These are phyloP conservation scores for Thamnophis sirtalis DNA, from an alignment of 2,113 vertebrate genomes.

Conservation along the genomic window DNA sequence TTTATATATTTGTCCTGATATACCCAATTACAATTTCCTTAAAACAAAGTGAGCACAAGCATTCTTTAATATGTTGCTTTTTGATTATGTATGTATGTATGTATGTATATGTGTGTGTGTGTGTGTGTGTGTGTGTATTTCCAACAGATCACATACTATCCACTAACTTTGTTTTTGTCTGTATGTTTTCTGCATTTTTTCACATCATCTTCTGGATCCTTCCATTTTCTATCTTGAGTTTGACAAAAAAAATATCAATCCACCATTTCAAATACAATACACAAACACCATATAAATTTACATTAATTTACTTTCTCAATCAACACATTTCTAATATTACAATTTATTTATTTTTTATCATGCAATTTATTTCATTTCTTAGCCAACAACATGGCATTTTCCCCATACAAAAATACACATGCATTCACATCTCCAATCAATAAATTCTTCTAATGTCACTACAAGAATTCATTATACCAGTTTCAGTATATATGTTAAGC, in stretches of 20 bases:
- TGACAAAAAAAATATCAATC: neutral
- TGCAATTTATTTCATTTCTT: neutral
- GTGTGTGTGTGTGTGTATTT: no score
- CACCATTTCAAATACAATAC: neutral
- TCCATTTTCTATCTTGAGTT: neutral
- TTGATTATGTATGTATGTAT: neutral
- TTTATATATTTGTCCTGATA: neutral
- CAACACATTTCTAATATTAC: neutral
- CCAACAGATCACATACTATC: no score
- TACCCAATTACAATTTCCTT: neutral
- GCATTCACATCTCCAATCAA: neutral
- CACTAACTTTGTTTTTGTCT: no score
- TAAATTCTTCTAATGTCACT: neutral
- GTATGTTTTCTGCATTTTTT: neutral
- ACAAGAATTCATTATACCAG: neutral
- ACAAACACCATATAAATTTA: neutral
- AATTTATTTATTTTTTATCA: neutral
- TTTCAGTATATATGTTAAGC: neutral
- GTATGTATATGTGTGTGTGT: no score
- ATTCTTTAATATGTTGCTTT: neutral
- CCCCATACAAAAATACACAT: neutral
- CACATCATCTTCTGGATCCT: neutral
- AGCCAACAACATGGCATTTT: neutral
- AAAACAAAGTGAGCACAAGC: neutral
- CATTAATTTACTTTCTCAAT: neutral